Base-by-base conservation (phyloP, 2,888 invertebrate species). In the Coremacera marginata region DNA sequence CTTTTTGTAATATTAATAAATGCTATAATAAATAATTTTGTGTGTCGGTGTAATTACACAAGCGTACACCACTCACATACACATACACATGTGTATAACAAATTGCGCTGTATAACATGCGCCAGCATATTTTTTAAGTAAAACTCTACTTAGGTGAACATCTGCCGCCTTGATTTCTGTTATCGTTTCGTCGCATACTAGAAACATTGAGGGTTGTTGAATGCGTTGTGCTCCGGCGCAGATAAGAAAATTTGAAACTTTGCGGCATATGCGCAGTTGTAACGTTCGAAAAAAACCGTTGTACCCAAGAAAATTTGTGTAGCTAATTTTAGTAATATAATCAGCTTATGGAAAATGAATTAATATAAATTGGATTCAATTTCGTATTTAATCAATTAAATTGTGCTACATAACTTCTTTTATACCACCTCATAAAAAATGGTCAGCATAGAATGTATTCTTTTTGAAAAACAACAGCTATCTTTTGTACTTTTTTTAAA, bases 91-190 rank as follows among this genome's bases (percentile, higher is more conserved):
- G 9, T 14, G n/a, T 52, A 34, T 22, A 14, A 16, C 22, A 22
- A 71, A 57, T n/a, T 52, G 55, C n/a, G 14, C 51, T 51, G 1
- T 5, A 49, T 67, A 25, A 27, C 27, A 27, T 16, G 16, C 49
- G 49, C 51, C 68, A 11, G 44, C 44, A 44, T 44, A 44, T 44
- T 44, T 44, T 44, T 44, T n/a, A n/a, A 44, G 44, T 11, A 11
- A 44, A 44, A 44, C 14, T 44, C 44, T 7, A 44, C 14, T 44
- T 11, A 44, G 14, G 44, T 60, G 57, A 55, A 71, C 71, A 71
- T 71, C 71, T 71, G 71, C 71, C 71, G 57, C 71, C 34, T 71
- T 55, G 71, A 55, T 70, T 70, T 52, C 27, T 25, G 16, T n/a
- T 34, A 19, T 31, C 37, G 27, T 19, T 65, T 31, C 7, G 37